Conservation (phyloP, 1,140 invertebrate genomes). For the Drosophila melanica region DNA sequence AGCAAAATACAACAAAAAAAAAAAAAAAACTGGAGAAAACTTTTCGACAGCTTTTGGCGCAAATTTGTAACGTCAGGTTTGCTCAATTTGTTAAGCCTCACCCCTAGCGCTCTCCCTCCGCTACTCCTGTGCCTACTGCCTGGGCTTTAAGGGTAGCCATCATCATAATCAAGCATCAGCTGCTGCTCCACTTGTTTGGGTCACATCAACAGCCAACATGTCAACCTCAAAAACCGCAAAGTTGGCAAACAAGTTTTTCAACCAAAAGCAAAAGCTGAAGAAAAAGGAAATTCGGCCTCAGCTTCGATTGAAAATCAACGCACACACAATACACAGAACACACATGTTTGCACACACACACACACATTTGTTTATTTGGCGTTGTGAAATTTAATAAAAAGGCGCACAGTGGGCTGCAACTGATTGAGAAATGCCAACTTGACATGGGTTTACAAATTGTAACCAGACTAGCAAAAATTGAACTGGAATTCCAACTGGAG, state of each 20-base stretch:
- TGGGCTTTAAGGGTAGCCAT: constrained; percentile 38
- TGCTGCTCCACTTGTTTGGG: constrained; percentile 70
- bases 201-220: constrained; percentile 80
- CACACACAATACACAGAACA: constrained; percentile 43
- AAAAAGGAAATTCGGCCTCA: constrained; percentile 52
- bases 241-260: constrained; percentile 76
- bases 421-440: constrained; percentile 44
- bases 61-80: constrained; percentile 65
- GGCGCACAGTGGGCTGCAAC: constrained; percentile 62
- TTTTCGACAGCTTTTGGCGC: constrained; percentile 65
- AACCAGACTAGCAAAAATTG: background rate
- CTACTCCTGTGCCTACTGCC: constrained; percentile 6
- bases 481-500: background rate
- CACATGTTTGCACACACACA: constrained; percentile 28
- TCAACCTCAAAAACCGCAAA: constrained; percentile 81
- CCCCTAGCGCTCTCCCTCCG: background rate
- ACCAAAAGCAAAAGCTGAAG: constrained; percentile 7
- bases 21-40: background rate
- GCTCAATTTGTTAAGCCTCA: constrained; percentile 42
- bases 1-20: constrained; percentile 42
- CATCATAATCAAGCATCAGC: constrained; percentile 78
- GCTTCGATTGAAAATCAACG: constrained; percentile 80
- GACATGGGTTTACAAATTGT: constrained; percentile 41
- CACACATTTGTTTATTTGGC: constrained; percentile 59
- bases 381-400: constrained; percentile 67